Evolutionary conservation across 2,888 invertebrate genomes (phyloP), one percentile per base, ranked within the genome.

Genomic region (Syrphus vitripennis): DNA sequence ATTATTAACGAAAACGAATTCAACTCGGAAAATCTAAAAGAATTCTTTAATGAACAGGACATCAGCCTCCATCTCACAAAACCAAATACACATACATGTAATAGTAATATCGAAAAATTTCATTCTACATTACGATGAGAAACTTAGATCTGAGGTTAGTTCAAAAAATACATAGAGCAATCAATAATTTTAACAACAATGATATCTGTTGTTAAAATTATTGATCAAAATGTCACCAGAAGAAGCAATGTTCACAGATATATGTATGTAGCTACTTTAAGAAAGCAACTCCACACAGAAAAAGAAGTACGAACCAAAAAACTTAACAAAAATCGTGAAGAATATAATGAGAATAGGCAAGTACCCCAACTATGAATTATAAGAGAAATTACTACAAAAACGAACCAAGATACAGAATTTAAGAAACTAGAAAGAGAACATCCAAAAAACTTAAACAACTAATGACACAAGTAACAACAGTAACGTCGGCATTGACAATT

Each of bases 401-500:
- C n/a, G 26, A 50, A 9, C 48, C 48, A 3, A 63, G 63, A 40
- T 63, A 63, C 29, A 45, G 45, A 26, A n/a, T 10, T 16, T 16
- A 63, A 63, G 42, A 61, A 12, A 42, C 6, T 61, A 61, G 61
- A 61, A n/a, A 61, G 24, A 5, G 61, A 42, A 61, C 42, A 61
- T 10, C 57, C 45, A 7, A 45, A n/a, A n/a, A n/a, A n/a, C n/a
- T n/a, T n/a, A 42, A 42, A 59, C 16, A 26, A 29, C 29, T 29
- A 29, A 29, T 7, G 29, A 29, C 29, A 4, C 29, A 2, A 29
- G 29, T 3, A 3, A 7, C 29, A 29, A 29, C 29, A 29, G 29
- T 29, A 29, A 29, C 29, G 29, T 29, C 29, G 29, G 7, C n/a
- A n/a, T n/a, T n/a, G n/a, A n/a, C 29, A 29, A 29, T 3, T 29